A percentile compares a stretch with the other conserved stretches of the same genome.
Conservation (phyloP, 2,113 vertebrate species). For the Semnornis frantzii region DNA sequence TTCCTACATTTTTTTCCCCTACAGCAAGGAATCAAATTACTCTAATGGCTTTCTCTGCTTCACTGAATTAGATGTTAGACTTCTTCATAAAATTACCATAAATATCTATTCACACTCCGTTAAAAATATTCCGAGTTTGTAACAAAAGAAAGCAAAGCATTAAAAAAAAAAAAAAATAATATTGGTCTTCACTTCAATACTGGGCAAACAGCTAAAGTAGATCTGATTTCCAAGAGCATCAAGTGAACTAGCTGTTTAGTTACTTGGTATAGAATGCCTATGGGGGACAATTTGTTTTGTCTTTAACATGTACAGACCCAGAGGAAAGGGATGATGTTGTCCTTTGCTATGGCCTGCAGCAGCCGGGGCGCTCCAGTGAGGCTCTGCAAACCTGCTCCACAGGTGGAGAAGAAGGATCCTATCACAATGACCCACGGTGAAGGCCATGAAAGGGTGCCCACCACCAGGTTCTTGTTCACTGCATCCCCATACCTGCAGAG, state of each 20-base stretch:
- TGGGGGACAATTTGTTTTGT: background rate
- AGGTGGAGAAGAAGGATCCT: conserved; percentile 97
- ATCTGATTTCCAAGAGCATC: background rate
- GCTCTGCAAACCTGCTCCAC: conserved; percentile 93
- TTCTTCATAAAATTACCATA: background rate
- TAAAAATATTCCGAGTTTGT: background rate
- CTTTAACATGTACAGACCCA: conserved; percentile 74
- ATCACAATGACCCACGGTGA: conserved; percentile 98
- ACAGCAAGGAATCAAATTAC: background rate
- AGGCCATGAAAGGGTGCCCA: conserved; percentile 95
- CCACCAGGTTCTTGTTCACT: conserved; percentile 89
- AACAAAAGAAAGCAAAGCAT: background rate
- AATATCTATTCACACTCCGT: background rate
- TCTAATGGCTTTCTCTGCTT: background rate
- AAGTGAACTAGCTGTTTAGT: background rate
- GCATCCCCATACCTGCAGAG: conserved; percentile 88
- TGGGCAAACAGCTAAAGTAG: background rate
- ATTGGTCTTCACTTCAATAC: background rate
- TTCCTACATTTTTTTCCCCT: background rate
- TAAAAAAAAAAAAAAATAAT: background rate
- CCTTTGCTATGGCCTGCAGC: conserved; percentile 95
- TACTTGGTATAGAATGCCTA: background rate
- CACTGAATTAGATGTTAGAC: background rate
- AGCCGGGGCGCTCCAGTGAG: conserved; percentile 94
- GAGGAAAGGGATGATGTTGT: conserved; percentile 97